Evolutionary conservation across 2,113 vertebrate genomes (phyloP), one percentile per base, ranked within the genome.

Genomic region (Columba janthina): DNA sequence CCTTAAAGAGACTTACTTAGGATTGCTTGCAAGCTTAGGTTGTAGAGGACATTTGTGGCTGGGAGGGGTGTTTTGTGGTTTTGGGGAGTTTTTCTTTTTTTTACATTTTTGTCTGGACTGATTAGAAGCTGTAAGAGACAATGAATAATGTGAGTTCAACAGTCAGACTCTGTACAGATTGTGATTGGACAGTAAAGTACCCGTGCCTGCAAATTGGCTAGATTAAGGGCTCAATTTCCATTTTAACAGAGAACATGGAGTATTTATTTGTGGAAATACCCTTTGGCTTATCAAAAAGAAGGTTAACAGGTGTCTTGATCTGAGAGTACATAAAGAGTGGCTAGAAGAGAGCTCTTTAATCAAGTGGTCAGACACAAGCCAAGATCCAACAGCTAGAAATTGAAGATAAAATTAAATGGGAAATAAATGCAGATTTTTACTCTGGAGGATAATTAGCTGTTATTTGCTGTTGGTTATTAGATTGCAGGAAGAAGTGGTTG

Each of bases 291-390:
- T 81, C 57, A 75, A 79, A 96, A 88, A 76, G 78, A 84, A 87
- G 85, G 92, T 96, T 96, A 93, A 96, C 90, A 89, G 61, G 90
- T 97, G 88, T 76, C 83, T 94, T 92, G 76, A 72, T 86, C 88
- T 89, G 58, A 93, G 76, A 90, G 85, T 56, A 78, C 10, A 60
- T 81, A 80, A 95, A 91, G 65, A 90, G 69, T 2, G 0, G 31
- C 61, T 67, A 72, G 69, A 84, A 84, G 78, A 88, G 90, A 67
- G 76, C 85, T 93, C 79, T 93, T 87, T 90, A 96, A 96, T 95
- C 90, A 95, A 96, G 92, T 93, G 83, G 79, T 22, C 90, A 95
- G 73, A 65, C 36, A 88, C 0, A 46, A 93, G 88, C 76, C 88
- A 96, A 95, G 94, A 94, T 79, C 53, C 66, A 82, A n/a, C 57